Percentiles rank a stretch among this genome's conserved stretches.
phyloP scores from a whole-genome alignment of 1,140 invertebrate species.

The Aphelinus atriplicis region DNA sequence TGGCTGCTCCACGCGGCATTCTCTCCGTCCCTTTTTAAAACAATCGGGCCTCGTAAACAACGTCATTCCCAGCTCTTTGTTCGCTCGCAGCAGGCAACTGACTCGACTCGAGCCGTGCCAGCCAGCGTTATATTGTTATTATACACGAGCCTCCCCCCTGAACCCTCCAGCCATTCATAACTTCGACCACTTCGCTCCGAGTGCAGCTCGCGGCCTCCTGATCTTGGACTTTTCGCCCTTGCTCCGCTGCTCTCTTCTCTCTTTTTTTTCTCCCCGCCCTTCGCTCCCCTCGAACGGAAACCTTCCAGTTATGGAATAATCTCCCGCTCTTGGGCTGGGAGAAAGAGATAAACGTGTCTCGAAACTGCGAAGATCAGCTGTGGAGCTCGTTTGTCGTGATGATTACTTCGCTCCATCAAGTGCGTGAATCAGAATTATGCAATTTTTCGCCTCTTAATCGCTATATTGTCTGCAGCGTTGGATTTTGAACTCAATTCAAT shows the following conservation, averaged over 20 bases:
- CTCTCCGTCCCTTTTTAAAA: constrained; percentile 49
- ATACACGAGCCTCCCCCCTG: constrained; percentile 14
- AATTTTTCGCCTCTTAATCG: too few relatives aligned
- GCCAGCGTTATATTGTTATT: constrained; percentile 20
- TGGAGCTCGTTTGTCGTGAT: too few relatives aligned
- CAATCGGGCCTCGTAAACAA: constrained; percentile 57
- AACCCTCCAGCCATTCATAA: constrained; percentile 2
- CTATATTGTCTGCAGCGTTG: too few relatives aligned
- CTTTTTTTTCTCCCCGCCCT: neutral
- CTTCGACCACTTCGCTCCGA: neutral
- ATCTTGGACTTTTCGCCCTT: constrained; percentile 4
- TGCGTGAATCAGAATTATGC: too few relatives aligned
- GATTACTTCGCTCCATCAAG: too few relatives aligned
- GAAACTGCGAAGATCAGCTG: too few relatives aligned
- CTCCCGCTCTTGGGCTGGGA: too few relatives aligned
- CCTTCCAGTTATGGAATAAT: too few relatives aligned
- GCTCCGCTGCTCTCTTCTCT: neutral
- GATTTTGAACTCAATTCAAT: too few relatives aligned
- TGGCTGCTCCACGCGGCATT: constrained; percentile 35
- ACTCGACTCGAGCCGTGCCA: too few relatives aligned
- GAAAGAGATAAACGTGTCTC: too few relatives aligned
- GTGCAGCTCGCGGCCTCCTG: neutral
- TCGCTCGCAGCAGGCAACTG: constrained; percentile 37
- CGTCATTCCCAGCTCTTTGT: constrained; percentile 54
- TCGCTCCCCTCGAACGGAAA: too few relatives aligned